These are phyloP conservation scores for Nymphalis io DNA, from an alignment of 1,140 invertebrate species.

Conservation along the genomic window DNA sequence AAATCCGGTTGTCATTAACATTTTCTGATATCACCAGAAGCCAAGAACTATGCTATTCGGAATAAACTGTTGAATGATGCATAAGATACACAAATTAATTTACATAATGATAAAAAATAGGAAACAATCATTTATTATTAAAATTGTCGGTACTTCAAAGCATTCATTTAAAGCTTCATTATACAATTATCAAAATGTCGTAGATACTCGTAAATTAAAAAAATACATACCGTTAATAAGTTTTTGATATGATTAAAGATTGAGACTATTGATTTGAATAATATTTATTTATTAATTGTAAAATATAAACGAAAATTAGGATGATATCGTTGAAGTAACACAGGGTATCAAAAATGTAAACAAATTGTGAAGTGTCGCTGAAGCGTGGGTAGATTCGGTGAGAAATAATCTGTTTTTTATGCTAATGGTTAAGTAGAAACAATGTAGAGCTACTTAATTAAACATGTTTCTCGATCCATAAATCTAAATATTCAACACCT, in stretches of 20 bases:
- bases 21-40: constrained; percentile 73
- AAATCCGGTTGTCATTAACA: constrained; percentile 68
- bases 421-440: constrained; percentile 53
- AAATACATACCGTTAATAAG: too few species aligned
- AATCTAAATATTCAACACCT: constrained; percentile 66
- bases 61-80: constrained; percentile 73
- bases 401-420: constrained; percentile 55
- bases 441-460: constrained; percentile 70
- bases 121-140: constrained; percentile 32
- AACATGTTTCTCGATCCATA: constrained; percentile 71
- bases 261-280: too few species aligned
- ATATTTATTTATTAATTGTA: background rate
- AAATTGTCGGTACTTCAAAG: background rate
- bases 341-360: constrained; percentile 32
- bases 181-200: too few species aligned
- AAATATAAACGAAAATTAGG: background rate
- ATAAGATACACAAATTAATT: constrained; percentile 51
- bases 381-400: constrained; percentile 38
- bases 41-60: constrained; percentile 56
- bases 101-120: constrained; percentile 47
- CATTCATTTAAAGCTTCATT: background rate
- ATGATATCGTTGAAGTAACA: constrained; percentile 16
- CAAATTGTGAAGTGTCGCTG: constrained; percentile 35
- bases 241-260: too few species aligned
- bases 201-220: too few species aligned